Evolutionary conservation across 2,888 invertebrate species (phyloP).

Genomic region (Morpho deidamia): DNA sequence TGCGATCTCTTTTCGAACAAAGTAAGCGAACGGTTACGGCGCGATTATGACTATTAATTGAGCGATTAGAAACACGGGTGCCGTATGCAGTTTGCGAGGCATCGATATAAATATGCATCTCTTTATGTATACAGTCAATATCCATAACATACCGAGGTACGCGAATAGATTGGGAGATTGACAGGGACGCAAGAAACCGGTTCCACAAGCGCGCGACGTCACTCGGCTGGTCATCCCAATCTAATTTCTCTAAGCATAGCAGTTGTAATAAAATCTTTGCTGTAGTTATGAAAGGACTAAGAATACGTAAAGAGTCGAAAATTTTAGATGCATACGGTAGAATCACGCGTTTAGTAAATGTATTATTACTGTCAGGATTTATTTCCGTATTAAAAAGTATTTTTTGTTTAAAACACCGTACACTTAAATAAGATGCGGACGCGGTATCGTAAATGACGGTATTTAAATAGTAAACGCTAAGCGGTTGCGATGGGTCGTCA

Average conservation of each 20-base stretch:
- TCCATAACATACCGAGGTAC: neutral
- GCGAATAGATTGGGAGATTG: neutral
- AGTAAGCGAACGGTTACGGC: neutral
- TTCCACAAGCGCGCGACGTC: neutral
- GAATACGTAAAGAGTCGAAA: slow-evolving; percentile 20
- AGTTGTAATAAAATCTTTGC: slow-evolving; percentile 19
- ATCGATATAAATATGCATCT: slow-evolving; percentile 19
- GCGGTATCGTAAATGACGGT: slow-evolving; percentile 27
- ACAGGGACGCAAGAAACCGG: neutral
- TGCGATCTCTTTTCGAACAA: slow-evolving; percentile 23
- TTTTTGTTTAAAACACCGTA: slow-evolving; percentile 32
- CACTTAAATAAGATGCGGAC: slow-evolving; percentile 34
- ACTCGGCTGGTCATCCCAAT: slow-evolving; percentile 13
- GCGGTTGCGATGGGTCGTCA: slow-evolving; percentile 7
- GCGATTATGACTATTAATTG: neutral
- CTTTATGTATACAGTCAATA: neutral
- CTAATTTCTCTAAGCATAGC: slow-evolving; percentile 11
- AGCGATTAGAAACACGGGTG: slow-evolving; percentile 13
- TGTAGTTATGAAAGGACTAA: slow-evolving; percentile 14
- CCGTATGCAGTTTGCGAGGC: slow-evolving; percentile 16
- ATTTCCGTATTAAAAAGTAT: slow-evolving; percentile 19
- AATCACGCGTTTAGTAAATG: slow-evolving; percentile 21
- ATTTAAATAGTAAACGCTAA: slow-evolving; percentile 25
- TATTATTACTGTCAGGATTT: neutral
- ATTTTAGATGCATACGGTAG: slow-evolving; percentile 16